Percentiles rank a stretch among this genome's conserved stretches.
Conservation (phyloP, 64 coral and sea anemone species). For the Dendronephthya gigantea region DNA sequence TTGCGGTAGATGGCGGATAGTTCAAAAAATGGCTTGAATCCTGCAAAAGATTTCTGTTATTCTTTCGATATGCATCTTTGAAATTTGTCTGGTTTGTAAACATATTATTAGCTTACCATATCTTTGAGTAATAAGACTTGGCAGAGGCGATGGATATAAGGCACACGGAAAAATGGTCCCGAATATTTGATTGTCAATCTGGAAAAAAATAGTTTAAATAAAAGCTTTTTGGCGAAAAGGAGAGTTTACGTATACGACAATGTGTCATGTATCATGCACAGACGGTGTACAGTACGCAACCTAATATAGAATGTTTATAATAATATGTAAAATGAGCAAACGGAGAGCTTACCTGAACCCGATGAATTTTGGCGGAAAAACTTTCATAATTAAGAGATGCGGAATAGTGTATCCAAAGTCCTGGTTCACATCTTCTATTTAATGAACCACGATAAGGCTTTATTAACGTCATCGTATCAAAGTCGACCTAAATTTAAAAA, state of each 20-base stretch:
- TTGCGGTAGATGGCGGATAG: slow-evolving; percentile 75
- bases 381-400: slow-evolving; percentile 75
- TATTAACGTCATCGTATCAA: slow-evolving; percentile 53
- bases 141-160: slow-evolving; percentile 74
- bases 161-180: slow-evolving; percentile 78
- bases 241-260: neutral
- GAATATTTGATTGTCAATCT: slow-evolving; percentile 93
- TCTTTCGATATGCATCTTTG: too few relatives aligned
- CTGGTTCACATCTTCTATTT: slow-evolving; percentile 76
- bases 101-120: slow-evolving; percentile 41
- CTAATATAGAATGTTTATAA: neutral
- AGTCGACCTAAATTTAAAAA: slow-evolving; percentile 60
- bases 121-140: slow-evolving; percentile 34
- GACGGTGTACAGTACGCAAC: too few relatives aligned
- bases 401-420: slow-evolving; percentile 65
- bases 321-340: neutral
- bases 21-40: slow-evolving; percentile 88
- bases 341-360: slow-evolving; percentile 56
- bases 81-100: too few relatives aligned
- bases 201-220: neutral
- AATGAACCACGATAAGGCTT: slow-evolving; percentile 53
- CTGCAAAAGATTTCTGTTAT: too few relatives aligned
- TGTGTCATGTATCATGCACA: too few relatives aligned
- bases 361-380: slow-evolving; percentile 66
- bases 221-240: neutral